Base-by-base conservation (phyloP, 2,113 vertebrate genomes). In the Xerus inauris region DNA sequence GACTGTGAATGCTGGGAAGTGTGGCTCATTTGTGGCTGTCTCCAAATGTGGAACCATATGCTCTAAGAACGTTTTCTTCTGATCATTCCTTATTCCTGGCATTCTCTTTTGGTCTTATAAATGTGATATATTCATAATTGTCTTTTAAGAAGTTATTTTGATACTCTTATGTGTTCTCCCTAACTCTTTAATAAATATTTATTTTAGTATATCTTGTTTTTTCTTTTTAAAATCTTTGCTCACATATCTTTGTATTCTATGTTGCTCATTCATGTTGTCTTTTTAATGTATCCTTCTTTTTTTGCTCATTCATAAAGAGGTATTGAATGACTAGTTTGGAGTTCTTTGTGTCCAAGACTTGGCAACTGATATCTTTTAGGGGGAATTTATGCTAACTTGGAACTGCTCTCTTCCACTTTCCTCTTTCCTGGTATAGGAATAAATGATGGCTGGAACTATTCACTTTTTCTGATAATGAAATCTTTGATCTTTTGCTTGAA, bases 161-260 rank as follows among this genome's bases (percentile, higher is more conserved):
- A 17, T 76, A 28, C 9, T 76, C 38, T 81, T 40, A 67, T n/a
- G 19, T 76, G 13, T 40, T 81, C 5, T 81, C 32, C 51, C 24
- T 49, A 30, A 8, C 38, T 49, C 59, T 87, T 14, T 59, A 6
- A 87, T 84, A 71, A 54, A 22, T 85, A 19, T 47, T 9, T 76
- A 2, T 57, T 91, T 30, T 73, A 38, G 42, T 64, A 69, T 91
- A 19, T 73, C 19, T 82, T 93, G 35, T 67, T 76, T 82, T 71
- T 94, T 67, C 10, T 91, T 91, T 89, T 59, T 81, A 64, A 91
- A 94, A 30, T 32, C 5, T 71, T 83, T 87, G 22, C 83, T 93
- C 19, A 93, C 62, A 14, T 94, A 76, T 4, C 51, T 88, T 14
- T 87, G 35, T 76, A 40, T 64, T 82, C 40, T 67, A 0, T 90